Percentiles rank a stretch among this genome's conserved stretches.
Evolutionary conservation across 2,113 vertebrate genomes (phyloP).

Genomic region (Sapajus apella): DNA sequence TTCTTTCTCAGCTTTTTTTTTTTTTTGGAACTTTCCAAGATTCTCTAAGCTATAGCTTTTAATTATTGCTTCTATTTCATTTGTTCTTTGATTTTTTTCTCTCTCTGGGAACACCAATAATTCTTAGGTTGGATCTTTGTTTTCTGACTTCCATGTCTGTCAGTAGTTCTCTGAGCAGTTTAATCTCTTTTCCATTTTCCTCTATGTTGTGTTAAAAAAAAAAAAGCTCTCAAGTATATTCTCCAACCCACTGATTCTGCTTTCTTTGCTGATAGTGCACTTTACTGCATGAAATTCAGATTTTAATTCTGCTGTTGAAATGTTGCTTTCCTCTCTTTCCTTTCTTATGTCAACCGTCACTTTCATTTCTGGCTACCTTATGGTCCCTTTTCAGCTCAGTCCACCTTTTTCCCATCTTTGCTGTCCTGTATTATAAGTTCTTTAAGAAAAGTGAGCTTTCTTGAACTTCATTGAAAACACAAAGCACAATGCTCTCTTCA

Average conservation of each 20-base stretch:
- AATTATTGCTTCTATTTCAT: background rate
- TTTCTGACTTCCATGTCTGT: background rate
- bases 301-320: background rate
- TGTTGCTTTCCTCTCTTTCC: background rate
- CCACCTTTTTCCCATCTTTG: background rate
- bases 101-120: background rate
- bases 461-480: constrained; percentile 2
- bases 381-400: background rate
- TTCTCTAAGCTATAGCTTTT: background rate
- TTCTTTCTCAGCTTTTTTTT: background rate
- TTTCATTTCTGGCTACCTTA: background rate
- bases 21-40: background rate
- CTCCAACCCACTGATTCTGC: background rate
- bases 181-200: background rate
- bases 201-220: background rate
- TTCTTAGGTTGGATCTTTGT: background rate
- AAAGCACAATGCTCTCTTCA: background rate
- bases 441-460: background rate
- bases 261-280: background rate
- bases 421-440: background rate
- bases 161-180: background rate
- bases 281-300: background rate
- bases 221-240: background rate
- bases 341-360: background rate
- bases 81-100: background rate